A percentile compares a stretch with the other conserved stretches of the same genome.
phyloP scores from a whole-genome alignment of 92 coral and sea anemone species.

The Umimayanthus chanpuru region DNA sequence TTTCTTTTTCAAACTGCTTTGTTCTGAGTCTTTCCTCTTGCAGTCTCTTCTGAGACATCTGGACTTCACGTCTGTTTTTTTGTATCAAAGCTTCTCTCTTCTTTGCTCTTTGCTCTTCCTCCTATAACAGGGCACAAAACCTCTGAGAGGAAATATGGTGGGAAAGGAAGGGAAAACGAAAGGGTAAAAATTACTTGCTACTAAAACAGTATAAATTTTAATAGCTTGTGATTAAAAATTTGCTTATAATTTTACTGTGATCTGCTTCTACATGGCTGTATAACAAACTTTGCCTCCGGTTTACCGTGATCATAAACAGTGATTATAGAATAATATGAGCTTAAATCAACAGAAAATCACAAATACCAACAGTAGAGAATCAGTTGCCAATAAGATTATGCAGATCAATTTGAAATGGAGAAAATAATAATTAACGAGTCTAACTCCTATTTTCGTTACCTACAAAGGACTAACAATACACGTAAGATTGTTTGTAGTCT shows the following conservation, averaged over 20 bases:
- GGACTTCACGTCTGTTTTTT: conserved; percentile 41
- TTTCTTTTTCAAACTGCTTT: conserved; percentile 43
- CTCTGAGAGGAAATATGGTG: neutral
- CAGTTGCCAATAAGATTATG: no score
- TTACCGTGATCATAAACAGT: no score
- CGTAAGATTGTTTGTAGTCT: neutral
- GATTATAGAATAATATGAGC: no score
- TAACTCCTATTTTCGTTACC: neutral
- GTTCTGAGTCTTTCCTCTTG: conserved; percentile 44
- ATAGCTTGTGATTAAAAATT: no score
- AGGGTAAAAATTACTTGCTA: no score
- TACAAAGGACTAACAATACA: neutral
- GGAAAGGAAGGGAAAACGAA: neutral
- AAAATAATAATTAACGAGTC: no score
- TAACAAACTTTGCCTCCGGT: neutral
- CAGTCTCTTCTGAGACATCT: conserved; percentile 41
- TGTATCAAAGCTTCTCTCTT: conserved; percentile 44
- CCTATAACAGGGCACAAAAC: neutral
- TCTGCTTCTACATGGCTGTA: neutral
- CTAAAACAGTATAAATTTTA: no score
- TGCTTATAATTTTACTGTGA: no score
- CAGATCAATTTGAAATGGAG: no score
- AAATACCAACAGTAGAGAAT: no score
- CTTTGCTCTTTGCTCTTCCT: conserved; percentile 38
- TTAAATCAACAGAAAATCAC: no score